Base-by-base conservation (phyloP, 1,140 invertebrate genomes). In the Ylistrum balloti region DNA sequence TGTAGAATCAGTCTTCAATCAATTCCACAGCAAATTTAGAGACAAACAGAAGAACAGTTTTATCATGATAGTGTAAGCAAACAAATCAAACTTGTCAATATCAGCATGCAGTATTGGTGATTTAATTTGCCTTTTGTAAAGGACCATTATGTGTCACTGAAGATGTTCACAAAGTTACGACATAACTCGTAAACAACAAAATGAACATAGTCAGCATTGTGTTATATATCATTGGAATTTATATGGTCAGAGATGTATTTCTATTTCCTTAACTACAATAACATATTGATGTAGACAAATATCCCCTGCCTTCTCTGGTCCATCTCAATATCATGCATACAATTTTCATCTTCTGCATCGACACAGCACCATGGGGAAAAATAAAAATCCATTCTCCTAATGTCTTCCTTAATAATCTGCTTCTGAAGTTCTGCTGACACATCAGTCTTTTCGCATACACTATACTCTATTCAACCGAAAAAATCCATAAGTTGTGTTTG, bases 281-380 rank as follows among this genome's bases (percentile, higher is more conserved):
- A 74, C 56, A 74, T 74, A 74, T 74, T 74, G 56, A 74, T 74
- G 56, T 74, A 74, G 56, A 74, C 56, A n/a, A 74, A 45, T 45
- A 45, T 45, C 41, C 41, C 41, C 41, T 74, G 56, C 56, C 56
- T 74, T n/a, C 56, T 17, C 22, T 13, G 17, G 56, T n/a, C 22
- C 56, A 74, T 74, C 56, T 74, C 56, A 74, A 74, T 74, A 74
- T 74, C 56, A 74, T 74, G 56, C 56, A 28, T 74, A 74, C 56
- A 74, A 74, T 74, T 74, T 74, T 74, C 56, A 74, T 74, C 56
- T 28, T 28, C 56, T 74, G 56, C 56, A 74, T 74, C 56, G 9
- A 74, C n/a, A 74, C 56, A 74, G 56, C n/a, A 28, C 56, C 56
- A n/a, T 74, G 22, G 56, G 56, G 56, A 11, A 74, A n/a, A 74